Base-by-base conservation (phyloP, 2,113 vertebrate species). In the Nematolebias whitei region DNA sequence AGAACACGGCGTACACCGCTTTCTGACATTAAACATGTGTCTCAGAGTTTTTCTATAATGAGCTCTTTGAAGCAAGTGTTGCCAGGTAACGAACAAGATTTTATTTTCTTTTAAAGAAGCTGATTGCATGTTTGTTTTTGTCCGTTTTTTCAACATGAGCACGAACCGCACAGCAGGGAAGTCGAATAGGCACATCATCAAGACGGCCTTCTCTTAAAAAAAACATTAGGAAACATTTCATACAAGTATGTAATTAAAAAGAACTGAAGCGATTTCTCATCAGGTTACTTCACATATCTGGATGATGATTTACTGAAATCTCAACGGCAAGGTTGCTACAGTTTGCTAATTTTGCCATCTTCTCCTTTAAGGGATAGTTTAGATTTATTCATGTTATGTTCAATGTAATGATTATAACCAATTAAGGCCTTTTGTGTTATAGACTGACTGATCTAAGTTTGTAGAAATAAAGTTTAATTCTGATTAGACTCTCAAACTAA, bases 91-190 rank as follows among this genome's bases (percentile, higher is more conserved):
- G 22, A 59, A 63, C 51, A 26, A 10, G 63, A 63, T 2, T 29
- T 35, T 29, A 12, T 53, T 35, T 53, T 19, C 18, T 55, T 55
- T 38, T 47, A 47, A 64, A 50, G 23, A 26, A 63, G 43, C 51
- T 84, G 74, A 76, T 79, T 71, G 52, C 74, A 9, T 63, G 52
- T 81, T 86, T 80, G 62, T 82, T 63, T 70, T n/a, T 66, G 47
- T 44, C 19, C 50, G 38, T 22, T 32, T 29, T 40, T 1, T 32
- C 1, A 22, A 45, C 18, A 32, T 50, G 19, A 47, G 29, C 45
- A 15, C 50, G 16, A 71, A 68, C 58, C 44, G 32, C 78, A 4
- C 57, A 7, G 40, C 53, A 19, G 48, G 43, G 57, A 68, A 77
- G 56, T 41, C 23, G 32, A 26, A 14, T 12, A 2, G 15, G 13